These are phyloP conservation scores for Distichodus sexfasciatus DNA, from an alignment of 2,797 vertebrate species.

Conservation along the genomic window DNA sequence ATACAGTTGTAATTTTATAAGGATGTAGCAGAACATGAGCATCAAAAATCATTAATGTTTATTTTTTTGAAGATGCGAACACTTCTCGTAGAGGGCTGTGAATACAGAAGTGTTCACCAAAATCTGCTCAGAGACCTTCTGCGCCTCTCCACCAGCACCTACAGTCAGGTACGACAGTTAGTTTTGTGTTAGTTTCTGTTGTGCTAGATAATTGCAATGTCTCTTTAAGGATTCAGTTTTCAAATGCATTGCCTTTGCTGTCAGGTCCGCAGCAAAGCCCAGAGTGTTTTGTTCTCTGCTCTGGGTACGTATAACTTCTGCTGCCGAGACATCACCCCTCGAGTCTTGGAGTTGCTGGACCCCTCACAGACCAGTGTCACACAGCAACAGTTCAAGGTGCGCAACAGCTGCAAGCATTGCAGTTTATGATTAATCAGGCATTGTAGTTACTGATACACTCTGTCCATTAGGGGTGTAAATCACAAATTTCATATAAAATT, in stretches of 20 bases:
- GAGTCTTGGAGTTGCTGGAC: slow-evolving; percentile 84
- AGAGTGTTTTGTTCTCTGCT: slow-evolving; percentile 86
- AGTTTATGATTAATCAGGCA: too few relatives aligned
- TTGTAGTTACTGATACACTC: neutral
- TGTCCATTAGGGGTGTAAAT: neutral
- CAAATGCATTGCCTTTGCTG: neutral
- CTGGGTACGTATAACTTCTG: slow-evolving; percentile 92
- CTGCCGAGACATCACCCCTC: slow-evolving; percentile 90
- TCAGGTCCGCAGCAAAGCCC: slow-evolving; percentile 92
- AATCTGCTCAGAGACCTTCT: slow-evolving; percentile 91
- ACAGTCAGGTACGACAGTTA: slow-evolving; percentile 91
- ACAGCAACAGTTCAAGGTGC: slow-evolving; percentile 94
- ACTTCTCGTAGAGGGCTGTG: slow-evolving; percentile 89
- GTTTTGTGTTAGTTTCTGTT: too few relatives aligned
- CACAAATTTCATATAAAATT: too few relatives aligned
- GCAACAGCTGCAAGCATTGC: neutral
- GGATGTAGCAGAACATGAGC: neutral
- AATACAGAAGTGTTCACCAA: slow-evolving; percentile 90
- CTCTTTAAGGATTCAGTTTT: neutral
- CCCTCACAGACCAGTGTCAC: slow-evolving; percentile 78
- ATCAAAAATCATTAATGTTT: neutral
- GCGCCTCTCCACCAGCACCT: slow-evolving; percentile 92
- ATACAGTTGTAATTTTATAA: neutral
- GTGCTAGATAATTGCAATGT: neutral
- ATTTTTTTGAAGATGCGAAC: slow-evolving; percentile 80